These are phyloP conservation scores for Tetheella fluctuosa DNA, from an alignment of 2,888 invertebrate genomes.

Conservation along the genomic window DNA sequence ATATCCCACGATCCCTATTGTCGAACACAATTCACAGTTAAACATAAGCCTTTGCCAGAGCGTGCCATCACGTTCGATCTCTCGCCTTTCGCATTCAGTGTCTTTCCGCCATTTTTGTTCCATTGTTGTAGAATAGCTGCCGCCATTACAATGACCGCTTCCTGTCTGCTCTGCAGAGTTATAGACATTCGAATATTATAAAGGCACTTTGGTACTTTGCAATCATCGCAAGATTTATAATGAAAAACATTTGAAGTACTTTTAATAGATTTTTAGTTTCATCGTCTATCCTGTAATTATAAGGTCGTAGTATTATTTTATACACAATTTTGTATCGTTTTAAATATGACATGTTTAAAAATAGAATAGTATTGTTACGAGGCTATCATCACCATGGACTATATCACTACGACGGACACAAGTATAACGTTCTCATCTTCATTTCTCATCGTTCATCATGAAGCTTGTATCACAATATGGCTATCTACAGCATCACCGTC, in stretches of 20 bases:
- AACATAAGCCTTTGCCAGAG: neutral
- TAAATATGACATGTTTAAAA: too few relatives aligned
- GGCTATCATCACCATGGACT: too few relatives aligned
- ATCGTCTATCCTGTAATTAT: too few relatives aligned
- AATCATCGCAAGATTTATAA: neutral
- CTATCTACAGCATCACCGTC: constrained; percentile 7
- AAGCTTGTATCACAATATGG: neutral
- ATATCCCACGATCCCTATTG: neutral
- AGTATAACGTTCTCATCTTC: neutral
- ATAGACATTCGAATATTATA: neutral
- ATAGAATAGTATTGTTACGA: too few relatives aligned
- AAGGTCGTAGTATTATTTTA: too few relatives aligned
- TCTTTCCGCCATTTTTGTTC: constrained; percentile 7
- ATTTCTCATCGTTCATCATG: neutral
- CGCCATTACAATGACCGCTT: constrained; percentile 2
- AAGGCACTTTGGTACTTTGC: neutral
- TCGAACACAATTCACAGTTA: neutral
- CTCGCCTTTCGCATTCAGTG: constrained; percentile 6
- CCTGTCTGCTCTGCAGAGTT: neutral
- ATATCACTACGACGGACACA: neutral
- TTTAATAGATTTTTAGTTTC: too few relatives aligned
- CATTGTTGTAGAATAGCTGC: constrained; percentile 1
- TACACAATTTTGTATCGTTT: too few relatives aligned
- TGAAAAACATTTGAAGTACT: too few relatives aligned
- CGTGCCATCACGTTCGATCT: constrained; percentile 9